phyloP scores from a whole-genome alignment of 2,888 invertebrate species.

The Drosophila parthenogenetica region DNA sequence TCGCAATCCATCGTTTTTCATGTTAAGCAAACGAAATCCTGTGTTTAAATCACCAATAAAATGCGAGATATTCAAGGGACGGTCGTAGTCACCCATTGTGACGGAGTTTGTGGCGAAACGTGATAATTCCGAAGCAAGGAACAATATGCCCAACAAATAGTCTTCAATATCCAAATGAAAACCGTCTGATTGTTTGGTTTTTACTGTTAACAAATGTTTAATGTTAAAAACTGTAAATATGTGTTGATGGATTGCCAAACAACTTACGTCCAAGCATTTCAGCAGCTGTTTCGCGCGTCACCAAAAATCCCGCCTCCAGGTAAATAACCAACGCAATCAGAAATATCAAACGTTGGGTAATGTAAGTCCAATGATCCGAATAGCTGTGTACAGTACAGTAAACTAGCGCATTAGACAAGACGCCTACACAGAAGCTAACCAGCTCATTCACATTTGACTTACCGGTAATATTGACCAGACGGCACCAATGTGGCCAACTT shows the following conservation, averaged over 20 bases:
- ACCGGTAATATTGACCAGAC: conserved; percentile 92
- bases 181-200: conserved; percentile 88
- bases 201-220: conserved; percentile 86
- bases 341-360: conserved; percentile 92
- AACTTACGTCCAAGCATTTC: conserved; percentile 91
- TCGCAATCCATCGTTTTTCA: conserved; percentile 95
- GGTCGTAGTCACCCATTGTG: conserved; percentile 92
- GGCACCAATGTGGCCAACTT: conserved; percentile 89
- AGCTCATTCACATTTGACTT: conserved; percentile 38
- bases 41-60: conserved; percentile 95
- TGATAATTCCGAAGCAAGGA: conserved; percentile 93
- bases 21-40: conserved; percentile 94
- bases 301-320: conserved; percentile 91
- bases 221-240: background rate
- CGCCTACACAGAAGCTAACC: background rate
- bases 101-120: conserved; percentile 94
- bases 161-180: conserved; percentile 97
- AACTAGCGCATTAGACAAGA: conserved; percentile 22
- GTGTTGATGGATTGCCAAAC: background rate
- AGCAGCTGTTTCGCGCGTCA: conserved; percentile 91
- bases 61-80: conserved; percentile 92
- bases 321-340: conserved; percentile 92
- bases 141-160: conserved; percentile 93
- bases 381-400: conserved; percentile 86
- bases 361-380: conserved; percentile 94